Base-by-base conservation (phyloP, 1,140 invertebrate genomes). In the Melitaea cinxia region DNA sequence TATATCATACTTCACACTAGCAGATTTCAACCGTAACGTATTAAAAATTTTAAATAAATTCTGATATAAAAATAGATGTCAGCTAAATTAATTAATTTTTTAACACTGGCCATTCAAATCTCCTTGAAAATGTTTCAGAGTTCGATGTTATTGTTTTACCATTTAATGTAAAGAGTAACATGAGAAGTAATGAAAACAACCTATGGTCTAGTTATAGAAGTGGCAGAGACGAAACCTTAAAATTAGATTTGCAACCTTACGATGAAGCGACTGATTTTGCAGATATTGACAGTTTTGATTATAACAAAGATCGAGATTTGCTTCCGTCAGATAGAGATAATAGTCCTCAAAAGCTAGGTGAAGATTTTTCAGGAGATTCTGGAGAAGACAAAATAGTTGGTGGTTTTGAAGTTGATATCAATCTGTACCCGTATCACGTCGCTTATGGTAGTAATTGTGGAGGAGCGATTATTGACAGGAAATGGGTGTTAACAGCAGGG, bases 391-490 rank as follows among this genome's bases (percentile, higher is more conserved):
- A 78, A 45, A 88, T 87, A 19, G 84, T 87, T 0, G 85, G 84
- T 4, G 88, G 85, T 1, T 42, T 55, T n/a, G 78, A 86, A 61
- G 84, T 80, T 1, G 85, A 86, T 63, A 89, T 88, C 0, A 87
- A 80, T 70, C 64, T 85, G 53, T 88, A 89, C 70, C 87, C 87
- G 0, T 89, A 89, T 28, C 85, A 89, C 50, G 83, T 77, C 0
- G 81, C 78, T 0, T 89, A 89, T 67, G 87, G 87, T 0, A 77
- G 64, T 4, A 88, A 88, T 24, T 89, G 87, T 72, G 87, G 84
- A 24, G 85, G 84, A n/a, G 81, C 85, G 4, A 82, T 89, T 9
- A 79, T 89, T 74, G 78, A 78, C 47, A 80, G 71, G 28, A 79
- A 75, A 62, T 89, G 82, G 82, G 72, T 85, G 0, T 58, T 88